These are phyloP conservation scores for Scolopax mira DNA, from an alignment of 2,113 vertebrate genomes.

Conservation along the genomic window DNA sequence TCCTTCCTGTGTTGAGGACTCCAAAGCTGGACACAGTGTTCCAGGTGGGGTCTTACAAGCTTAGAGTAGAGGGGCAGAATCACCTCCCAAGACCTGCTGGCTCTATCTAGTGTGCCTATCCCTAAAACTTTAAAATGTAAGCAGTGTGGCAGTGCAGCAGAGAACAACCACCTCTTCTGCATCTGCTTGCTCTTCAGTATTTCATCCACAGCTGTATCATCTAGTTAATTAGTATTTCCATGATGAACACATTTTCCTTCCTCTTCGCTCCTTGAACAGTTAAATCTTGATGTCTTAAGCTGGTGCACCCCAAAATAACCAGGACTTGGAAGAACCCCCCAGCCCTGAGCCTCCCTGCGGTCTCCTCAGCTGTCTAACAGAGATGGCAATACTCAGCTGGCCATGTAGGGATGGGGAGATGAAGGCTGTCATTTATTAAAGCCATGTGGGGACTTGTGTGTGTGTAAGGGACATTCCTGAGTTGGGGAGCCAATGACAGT, in stretches of 20 bases:
- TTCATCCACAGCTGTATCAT: not conserved
- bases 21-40: too few species aligned
- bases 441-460: not conserved
- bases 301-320: not conserved
- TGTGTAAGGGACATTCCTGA: conserved; percentile 5
- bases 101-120: not conserved
- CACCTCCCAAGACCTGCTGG: too few species aligned
- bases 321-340: not conserved
- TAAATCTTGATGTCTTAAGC: not conserved
- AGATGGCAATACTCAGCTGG: not conserved
- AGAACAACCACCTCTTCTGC: not conserved
- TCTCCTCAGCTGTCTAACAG: not conserved
- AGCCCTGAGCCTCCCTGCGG: not conserved
- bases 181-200: not conserved
- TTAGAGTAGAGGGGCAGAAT: too few species aligned
- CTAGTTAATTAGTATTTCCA: not conserved
- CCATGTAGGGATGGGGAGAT: not conserved
- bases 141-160: not conserved
- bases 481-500: conserved; percentile 10
- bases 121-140: not conserved
- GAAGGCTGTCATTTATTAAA: conserved; percentile 47
- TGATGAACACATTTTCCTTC: not conserved
- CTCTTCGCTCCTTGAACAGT: not conserved
- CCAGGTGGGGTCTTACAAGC: too few species aligned
- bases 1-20: too few species aligned